These are phyloP conservation scores for Microctenopoma steveboyesi DNA, from an alignment of 2,797 vertebrate species.

Conservation along the genomic window DNA sequence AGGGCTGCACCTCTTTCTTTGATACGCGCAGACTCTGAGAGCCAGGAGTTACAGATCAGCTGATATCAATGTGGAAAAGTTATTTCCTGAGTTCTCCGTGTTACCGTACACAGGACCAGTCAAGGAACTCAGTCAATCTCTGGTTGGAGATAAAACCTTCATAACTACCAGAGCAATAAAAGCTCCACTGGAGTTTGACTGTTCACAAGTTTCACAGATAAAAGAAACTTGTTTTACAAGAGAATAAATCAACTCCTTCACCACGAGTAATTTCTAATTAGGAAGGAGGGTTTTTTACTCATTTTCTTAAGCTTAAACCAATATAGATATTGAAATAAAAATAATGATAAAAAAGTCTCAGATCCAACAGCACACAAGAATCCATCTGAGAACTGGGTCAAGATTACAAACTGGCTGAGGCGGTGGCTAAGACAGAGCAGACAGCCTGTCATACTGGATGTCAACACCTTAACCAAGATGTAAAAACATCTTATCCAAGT, in stretches of 20 bases:
- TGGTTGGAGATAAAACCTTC: conserved; percentile 14
- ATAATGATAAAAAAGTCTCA: background rate
- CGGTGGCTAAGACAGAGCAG: conserved; percentile 46
- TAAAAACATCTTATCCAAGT: conserved; percentile 38
- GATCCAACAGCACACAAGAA: conserved; percentile 11
- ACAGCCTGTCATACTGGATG: conserved; percentile 28
- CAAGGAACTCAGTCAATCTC: background rate
- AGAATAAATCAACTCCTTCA: background rate
- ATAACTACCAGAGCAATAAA: conserved; percentile 23
- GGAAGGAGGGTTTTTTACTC: too few species aligned
- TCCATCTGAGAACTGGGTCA: conserved; percentile 58
- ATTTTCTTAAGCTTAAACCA: too few species aligned
- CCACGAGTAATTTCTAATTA: background rate
- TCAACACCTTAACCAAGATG: conserved; percentile 11
- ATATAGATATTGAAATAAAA: too few species aligned
- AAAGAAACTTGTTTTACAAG: conserved; percentile 11
- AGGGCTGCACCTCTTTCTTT: conserved; percentile 9
- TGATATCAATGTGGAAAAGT: conserved; percentile 11
- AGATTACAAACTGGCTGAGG: conserved; percentile 61
- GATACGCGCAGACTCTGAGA: background rate
- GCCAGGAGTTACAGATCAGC: conserved; percentile 8
- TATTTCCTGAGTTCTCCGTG: conserved; percentile 11
- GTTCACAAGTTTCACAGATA: conserved; percentile 3
- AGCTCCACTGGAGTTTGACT: conserved; percentile 23
- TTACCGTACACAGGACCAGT: conserved; percentile 10